A percentile compares a stretch with the other conserved stretches of the same genome.
Conservation (phyloP, 2,888 invertebrate genomes). For the Cinara cedri region DNA sequence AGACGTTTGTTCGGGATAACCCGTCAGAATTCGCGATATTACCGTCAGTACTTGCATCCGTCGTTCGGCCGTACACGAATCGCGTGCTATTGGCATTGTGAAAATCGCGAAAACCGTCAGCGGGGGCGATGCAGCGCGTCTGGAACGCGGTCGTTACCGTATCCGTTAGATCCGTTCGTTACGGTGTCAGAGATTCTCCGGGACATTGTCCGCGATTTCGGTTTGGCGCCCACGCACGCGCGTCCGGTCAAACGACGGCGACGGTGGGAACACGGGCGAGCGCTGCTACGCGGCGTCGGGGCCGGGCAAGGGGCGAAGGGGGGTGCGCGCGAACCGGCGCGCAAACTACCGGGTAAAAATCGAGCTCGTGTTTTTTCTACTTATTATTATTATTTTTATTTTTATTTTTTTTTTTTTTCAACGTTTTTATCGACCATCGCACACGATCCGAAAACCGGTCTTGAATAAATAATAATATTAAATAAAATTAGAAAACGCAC, state of each 20-base stretch:
- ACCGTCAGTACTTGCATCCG: too few species aligned
- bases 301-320: background rate
- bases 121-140: too few species aligned
- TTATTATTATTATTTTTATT: background rate
- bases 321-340: slow-evolving; percentile 37
- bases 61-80: too few species aligned
- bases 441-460: slow-evolving; percentile 49
- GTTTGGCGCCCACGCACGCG: slow-evolving; percentile 42
- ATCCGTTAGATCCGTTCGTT: too few species aligned
- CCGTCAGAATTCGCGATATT: too few species aligned
- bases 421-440: slow-evolving; percentile 19
- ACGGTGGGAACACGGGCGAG: slow-evolving; percentile 18
- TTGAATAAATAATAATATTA: slow-evolving; percentile 47
- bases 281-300: background rate
- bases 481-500: slow-evolving; percentile 50
- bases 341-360: slow-evolving; percentile 53
- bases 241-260: slow-evolving; percentile 18
- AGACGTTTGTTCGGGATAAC: too few species aligned
- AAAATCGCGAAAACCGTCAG: too few species aligned
- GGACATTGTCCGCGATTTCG: background rate
- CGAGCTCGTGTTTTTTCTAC: slow-evolving; percentile 21
- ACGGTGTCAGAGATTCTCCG: too few species aligned
- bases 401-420: too few species aligned
- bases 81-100: too few species aligned
- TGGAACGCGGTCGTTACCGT: too few species aligned